Conservation (phyloP, 2,113 vertebrate species). For the Zingel zingel region DNA sequence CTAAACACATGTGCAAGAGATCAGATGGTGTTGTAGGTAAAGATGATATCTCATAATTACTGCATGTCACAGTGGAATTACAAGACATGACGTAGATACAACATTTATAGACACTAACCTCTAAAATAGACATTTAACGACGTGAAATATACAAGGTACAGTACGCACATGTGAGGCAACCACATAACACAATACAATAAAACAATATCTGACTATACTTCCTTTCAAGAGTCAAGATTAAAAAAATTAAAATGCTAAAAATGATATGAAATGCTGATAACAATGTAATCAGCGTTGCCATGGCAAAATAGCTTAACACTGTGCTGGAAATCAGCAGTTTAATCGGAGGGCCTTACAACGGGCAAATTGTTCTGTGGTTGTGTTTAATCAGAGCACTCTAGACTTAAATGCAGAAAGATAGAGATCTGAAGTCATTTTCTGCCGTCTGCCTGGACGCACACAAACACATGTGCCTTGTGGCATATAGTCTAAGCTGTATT, state of each 20-base stretch:
- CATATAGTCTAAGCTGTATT: constrained; percentile 58
- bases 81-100: constrained; percentile 54
- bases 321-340: constrained; percentile 76
- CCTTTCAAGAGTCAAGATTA: background rate
- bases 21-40: constrained; percentile 70
- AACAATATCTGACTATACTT: constrained; percentile 1
- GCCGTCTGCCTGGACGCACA: constrained; percentile 81
- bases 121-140: constrained; percentile 20
- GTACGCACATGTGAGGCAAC: background rate
- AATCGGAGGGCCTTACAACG: constrained; percentile 71
- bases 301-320: constrained; percentile 73
- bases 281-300: constrained; percentile 75
- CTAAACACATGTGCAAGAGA: constrained; percentile 69
- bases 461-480: constrained; percentile 83
- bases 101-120: constrained; percentile 36
- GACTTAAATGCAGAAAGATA: constrained; percentile 82
- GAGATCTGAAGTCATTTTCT: constrained; percentile 83
- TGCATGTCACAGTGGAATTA: constrained; percentile 46
- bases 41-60: constrained; percentile 71
- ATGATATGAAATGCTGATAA: constrained; percentile 61
- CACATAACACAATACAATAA: background rate
- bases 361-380: constrained; percentile 79
- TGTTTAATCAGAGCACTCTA: constrained; percentile 81
- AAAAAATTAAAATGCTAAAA: constrained; percentile 28
- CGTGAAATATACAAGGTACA: background rate